Percentiles rank a stretch among this genome's conserved stretches.
phyloP scores from a whole-genome alignment of 2,113 vertebrate species.

The Pelmatolapia mariae region DNA sequence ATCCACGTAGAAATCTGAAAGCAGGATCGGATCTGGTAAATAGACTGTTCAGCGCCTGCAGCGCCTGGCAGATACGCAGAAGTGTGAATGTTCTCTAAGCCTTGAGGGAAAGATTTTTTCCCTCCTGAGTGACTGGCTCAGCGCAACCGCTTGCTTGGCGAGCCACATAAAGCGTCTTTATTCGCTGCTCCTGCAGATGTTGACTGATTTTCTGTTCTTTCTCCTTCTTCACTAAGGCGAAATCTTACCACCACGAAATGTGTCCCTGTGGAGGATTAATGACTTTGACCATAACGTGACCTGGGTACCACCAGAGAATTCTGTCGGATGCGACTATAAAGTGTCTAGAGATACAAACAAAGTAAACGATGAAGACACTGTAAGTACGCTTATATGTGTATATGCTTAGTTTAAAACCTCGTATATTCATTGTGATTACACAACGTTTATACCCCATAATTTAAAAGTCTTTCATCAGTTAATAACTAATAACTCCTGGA shows the following conservation, averaged over 20 bases:
- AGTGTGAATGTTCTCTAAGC: neutral
- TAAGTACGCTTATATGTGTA: neutral
- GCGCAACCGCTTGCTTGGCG: neutral
- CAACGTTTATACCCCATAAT: neutral
- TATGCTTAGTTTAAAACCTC: neutral
- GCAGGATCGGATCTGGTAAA: neutral
- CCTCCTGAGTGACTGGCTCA: neutral
- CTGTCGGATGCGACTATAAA: accelerated
- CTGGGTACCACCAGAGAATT: neutral
- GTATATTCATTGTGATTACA: neutral
- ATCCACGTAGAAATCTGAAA: neutral
- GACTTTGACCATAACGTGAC: accelerated
- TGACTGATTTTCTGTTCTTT: neutral
- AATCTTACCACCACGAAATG: neutral
- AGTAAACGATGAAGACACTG: accelerated
- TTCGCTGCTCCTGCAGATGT: neutral
- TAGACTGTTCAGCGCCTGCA: neutral
- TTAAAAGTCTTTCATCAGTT: neutral
- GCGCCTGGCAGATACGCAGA: neutral
- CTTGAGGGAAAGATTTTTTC: neutral
- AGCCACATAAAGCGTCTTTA: neutral
- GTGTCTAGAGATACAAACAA: neutral
- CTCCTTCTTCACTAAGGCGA: neutral
- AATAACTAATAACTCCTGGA: neutral
- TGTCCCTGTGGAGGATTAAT: neutral